Conservation (phyloP, 2,888 invertebrate genomes). For the Monoplex corrugatus region DNA sequence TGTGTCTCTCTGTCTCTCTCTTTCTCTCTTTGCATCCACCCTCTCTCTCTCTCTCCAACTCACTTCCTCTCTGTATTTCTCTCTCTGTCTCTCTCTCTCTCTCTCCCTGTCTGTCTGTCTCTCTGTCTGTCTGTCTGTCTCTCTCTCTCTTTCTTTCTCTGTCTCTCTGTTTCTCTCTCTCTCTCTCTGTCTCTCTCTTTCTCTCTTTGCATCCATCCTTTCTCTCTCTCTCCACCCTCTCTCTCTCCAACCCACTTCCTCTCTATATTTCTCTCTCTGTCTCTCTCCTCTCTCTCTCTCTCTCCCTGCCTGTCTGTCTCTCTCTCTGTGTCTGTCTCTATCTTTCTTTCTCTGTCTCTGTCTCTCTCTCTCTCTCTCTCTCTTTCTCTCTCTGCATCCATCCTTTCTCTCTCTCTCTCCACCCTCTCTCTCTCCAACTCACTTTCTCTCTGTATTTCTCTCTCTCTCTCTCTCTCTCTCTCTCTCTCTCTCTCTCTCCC, state of each 20-base stretch:
- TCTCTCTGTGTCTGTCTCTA: background rate
- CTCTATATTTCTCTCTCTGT: background rate
- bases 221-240: background rate
- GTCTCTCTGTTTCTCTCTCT: background rate
- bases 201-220: background rate
- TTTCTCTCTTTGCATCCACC: no score
- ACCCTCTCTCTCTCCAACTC: background rate
- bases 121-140: background rate
- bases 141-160: background rate
- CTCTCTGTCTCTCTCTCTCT: no score
- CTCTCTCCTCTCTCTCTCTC: background rate
- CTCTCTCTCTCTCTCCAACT: background rate
- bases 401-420: background rate
- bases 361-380: background rate
- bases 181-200: background rate
- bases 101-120: no score
- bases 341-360: background rate
- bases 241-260: no score
- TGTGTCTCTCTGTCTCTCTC: no score
- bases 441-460: background rate
- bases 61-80: background rate
- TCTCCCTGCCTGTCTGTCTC: background rate
- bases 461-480: background rate
- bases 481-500: background rate
- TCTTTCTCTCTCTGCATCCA: background rate